phyloP scores from a whole-genome alignment of 1,140 invertebrate species.

The Heliconius himera region DNA sequence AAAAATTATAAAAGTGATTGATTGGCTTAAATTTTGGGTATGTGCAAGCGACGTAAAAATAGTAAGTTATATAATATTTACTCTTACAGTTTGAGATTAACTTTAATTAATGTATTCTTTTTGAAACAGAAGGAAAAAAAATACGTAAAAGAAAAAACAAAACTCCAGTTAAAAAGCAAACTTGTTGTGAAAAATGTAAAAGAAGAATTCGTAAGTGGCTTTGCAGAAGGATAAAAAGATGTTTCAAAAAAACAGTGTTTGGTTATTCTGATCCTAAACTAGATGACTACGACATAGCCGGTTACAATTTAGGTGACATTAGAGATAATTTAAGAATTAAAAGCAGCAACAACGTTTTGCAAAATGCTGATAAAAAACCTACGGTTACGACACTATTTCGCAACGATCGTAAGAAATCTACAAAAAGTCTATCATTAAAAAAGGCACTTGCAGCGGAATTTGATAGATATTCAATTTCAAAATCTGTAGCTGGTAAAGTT shows the following conservation, averaged over 20 bases:
- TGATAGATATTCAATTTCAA: constrained; percentile 29
- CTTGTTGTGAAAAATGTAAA: constrained; percentile 43
- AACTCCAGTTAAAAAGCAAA: constrained; percentile 38
- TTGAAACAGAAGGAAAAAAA: neutral
- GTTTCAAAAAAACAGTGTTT: constrained; percentile 44
- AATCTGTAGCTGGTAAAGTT: constrained; percentile 22
- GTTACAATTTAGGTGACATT: constrained; percentile 40
- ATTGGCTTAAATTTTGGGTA: neutral
- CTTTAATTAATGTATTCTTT: neutral
- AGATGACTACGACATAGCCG: constrained; percentile 44
- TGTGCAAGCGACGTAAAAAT: constrained; percentile 13
- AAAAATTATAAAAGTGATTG: neutral
- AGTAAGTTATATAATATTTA: constrained; percentile 9
- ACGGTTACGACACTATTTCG: constrained; percentile 36
- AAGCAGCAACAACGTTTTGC: constrained; percentile 21
- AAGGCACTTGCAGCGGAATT: constrained; percentile 31
- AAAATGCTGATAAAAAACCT: constrained; percentile 31
- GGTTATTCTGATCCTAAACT: constrained; percentile 37
- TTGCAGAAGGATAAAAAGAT: constrained; percentile 43
- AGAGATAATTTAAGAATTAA: constrained; percentile 41
- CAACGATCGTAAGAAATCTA: constrained; percentile 39
- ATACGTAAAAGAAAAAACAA: constrained; percentile 16
- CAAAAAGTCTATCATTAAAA: constrained; percentile 38
- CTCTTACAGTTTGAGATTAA: neutral
- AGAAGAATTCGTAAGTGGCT: constrained; percentile 42